Evolutionary conservation across 2,797 vertebrate species (phyloP).

Genomic region (Prionace glauca): DNA sequence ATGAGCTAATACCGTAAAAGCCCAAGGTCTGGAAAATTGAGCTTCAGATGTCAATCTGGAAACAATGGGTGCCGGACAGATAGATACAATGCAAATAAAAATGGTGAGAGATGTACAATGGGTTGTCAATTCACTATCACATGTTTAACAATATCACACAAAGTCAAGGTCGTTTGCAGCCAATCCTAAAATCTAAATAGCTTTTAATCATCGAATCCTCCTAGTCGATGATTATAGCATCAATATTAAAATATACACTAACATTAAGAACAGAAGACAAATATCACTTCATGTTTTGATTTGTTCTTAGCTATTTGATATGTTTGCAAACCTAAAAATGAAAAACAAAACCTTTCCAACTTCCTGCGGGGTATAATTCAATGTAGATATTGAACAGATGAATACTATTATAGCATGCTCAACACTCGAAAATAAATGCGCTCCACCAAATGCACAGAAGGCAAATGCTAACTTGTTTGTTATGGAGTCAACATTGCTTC

Average conservation of each 20-base stretch:
- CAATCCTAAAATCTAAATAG: neutral
- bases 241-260: neutral
- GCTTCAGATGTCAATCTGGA: neutral
- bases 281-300: neutral
- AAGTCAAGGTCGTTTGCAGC: neutral
- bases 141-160: neutral
- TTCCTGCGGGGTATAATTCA: neutral
- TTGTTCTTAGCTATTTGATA: neutral
- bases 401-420: neutral
- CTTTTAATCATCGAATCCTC: neutral
- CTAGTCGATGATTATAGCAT: neutral
- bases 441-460: neutral
- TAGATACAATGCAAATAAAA: neutral
- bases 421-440: neutral
- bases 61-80: neutral
- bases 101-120: neutral
- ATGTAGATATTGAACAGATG: neutral
- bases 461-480: neutral
- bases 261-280: neutral
- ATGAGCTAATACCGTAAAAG: neutral
- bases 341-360: neutral
- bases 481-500: neutral
- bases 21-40: neutral
- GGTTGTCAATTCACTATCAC: neutral
- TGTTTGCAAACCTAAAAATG: neutral